Evolutionary conservation across 1,140 invertebrate species (phyloP).

Genomic region (Panonychus citri): DNA sequence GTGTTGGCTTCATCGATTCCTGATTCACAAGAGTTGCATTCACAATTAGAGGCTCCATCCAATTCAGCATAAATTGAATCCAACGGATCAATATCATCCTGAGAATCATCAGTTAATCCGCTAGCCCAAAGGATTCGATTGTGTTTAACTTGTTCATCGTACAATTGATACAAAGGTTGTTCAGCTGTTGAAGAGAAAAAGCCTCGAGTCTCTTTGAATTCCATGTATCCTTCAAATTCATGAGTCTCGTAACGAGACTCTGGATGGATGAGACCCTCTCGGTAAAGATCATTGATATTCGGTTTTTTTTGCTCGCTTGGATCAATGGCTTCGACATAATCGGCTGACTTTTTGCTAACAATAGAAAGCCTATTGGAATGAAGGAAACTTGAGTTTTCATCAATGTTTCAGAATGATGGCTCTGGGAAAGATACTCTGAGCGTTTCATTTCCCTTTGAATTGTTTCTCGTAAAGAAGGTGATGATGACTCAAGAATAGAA

Average conservation of each 20-base stretch:
- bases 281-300: neutral
- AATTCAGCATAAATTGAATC: slow-evolving; percentile 46
- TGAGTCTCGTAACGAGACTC: neutral
- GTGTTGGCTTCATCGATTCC: neutral
- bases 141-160: slow-evolving; percentile 49
- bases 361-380: too few relatives aligned
- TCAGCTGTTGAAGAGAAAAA: slow-evolving; percentile 28
- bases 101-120: slow-evolving; percentile 5
- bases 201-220: neutral
- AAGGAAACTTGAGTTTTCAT: too few relatives aligned
- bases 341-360: neutral
- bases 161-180: slow-evolving; percentile 74
- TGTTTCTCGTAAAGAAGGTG: too few relatives aligned
- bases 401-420: too few relatives aligned
- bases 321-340: neutral
- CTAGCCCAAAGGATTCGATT: slow-evolving; percentile 19
- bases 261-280: neutral
- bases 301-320: neutral
- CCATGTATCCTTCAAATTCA: neutral
- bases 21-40: neutral
- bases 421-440: too few relatives aligned
- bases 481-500: too few relatives aligned
- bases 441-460: too few relatives aligned
- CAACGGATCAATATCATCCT: slow-evolving; percentile 14
- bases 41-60: slow-evolving; percentile 23